A percentile compares a stretch with the other conserved stretches of the same genome.
Conservation (phyloP, 2,888 invertebrate genomes). For the Drosophila greeni region DNA sequence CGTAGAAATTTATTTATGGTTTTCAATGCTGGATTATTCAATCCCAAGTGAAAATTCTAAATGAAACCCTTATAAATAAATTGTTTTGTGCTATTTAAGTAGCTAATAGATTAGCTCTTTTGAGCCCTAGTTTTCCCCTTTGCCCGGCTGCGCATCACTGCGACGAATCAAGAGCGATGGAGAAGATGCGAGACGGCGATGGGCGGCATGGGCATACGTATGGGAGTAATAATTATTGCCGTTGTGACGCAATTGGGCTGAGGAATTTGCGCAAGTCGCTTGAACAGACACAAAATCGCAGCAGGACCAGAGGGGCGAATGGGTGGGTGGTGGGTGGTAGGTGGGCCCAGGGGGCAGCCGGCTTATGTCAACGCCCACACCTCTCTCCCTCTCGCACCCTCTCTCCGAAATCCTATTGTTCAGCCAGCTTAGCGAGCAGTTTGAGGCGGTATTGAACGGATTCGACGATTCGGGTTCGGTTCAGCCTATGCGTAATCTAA, state of each 20-base stretch:
- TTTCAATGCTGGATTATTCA: too few species aligned
- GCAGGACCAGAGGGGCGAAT: slow-evolving; percentile 13
- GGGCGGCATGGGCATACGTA: background rate
- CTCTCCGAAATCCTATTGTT: background rate
- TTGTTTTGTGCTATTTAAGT: too few species aligned
- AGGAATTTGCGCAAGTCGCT: slow-evolving; percentile 65
- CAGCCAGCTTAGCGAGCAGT: slow-evolving; percentile 43
- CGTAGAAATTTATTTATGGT: too few species aligned
- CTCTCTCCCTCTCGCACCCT: background rate
- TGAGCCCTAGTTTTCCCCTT: too few species aligned
- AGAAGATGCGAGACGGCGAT: slow-evolving; percentile 2
- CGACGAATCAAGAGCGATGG: background rate
- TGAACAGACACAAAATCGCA: slow-evolving; percentile 36
- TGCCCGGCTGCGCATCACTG: slow-evolving; percentile 2
- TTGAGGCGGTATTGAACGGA: slow-evolving; percentile 49
- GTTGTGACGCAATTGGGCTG: slow-evolving; percentile 63
- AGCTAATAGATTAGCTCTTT: too few species aligned
- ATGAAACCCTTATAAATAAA: too few species aligned
- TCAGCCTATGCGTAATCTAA: slow-evolving; percentile 28
- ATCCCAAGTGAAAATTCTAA: too few species aligned
- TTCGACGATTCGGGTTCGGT: slow-evolving; percentile 8
- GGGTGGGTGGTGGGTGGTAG: slow-evolving; percentile 13
- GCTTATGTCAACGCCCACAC: slow-evolving; percentile 38
- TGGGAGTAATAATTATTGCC: slow-evolving; percentile 61
- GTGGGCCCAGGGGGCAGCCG: slow-evolving; percentile 26